Evolutionary conservation across 2,888 invertebrate genomes (phyloP), one percentile per base, ranked within the genome.

Genomic region (Diarsia dahlii): DNA sequence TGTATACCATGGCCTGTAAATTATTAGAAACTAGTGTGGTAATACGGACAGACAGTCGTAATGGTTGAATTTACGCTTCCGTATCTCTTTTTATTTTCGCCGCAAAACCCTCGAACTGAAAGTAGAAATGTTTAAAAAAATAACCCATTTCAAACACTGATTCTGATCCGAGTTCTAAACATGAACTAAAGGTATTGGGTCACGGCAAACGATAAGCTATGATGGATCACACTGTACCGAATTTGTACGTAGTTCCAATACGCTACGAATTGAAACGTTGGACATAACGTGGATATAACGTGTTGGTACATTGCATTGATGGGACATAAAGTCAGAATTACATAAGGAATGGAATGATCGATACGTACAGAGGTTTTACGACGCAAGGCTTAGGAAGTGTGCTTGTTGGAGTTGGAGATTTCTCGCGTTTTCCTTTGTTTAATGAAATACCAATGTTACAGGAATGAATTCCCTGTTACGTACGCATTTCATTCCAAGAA

Each of bases 351-450:
- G 68, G 39, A 74, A 81, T 78, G 78, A 78, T 64, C 65, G 63
- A 75, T 69, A 78, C 73, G 70, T 64, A 68, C 46, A 67, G 64
- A 70, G 63, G 74, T 85, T 85, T 85, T 85, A 83, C 72, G 85
- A 85, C 69, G 62, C 69, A 48, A n/a, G 50, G 70, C 78, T 81
- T 74, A 74, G 64, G 63, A 78, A 52, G 20, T 28, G 74, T 58
- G 18, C 62, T 70, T 77, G n/a, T n/a, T n/a, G n/a, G n/a, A n/a
- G 67, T 69, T 67, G 12, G 50, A n/a, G 72, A 77, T 73, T 76
- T 58, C 28, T 15, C 56, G 28, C 12, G 15, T 68, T 68, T 68
- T 20, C 28, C 54, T 68, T 78, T 67, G 5, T 81, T 70, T 81
- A 65, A 77, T 81, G 46, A 69, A 72, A 81, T 72, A 13, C 62